A percentile compares a stretch with the other conserved stretches of the same genome.
Evolutionary conservation across 2,888 invertebrate genomes (phyloP).

Genomic region (Calephelis perditalis): DNA sequence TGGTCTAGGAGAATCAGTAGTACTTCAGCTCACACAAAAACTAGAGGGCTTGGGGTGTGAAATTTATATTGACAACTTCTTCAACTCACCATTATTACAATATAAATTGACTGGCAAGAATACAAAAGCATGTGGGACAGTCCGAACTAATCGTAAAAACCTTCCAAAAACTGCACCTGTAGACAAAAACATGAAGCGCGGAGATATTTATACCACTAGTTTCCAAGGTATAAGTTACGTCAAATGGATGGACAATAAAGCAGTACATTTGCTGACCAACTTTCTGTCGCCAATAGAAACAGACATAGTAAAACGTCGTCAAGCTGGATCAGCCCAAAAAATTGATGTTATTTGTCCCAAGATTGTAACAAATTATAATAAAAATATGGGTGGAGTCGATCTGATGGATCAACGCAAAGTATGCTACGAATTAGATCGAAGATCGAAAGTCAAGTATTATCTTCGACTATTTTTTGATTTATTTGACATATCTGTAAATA

Average conservation of each 20-base stretch:
- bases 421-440: conserved; percentile 23
- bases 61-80: too few relatives aligned
- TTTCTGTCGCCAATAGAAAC: conserved; percentile 32
- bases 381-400: conserved; percentile 25
- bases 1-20: conserved; percentile 22
- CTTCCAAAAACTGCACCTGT: too few relatives aligned
- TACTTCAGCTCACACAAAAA: conserved; percentile 16
- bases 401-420: conserved; percentile 29
- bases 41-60: too few relatives aligned
- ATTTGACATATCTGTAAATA: conserved; percentile 18
- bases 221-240: conserved; percentile 26
- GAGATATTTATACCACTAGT: conserved; percentile 18
- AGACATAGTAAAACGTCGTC: conserved; percentile 30
- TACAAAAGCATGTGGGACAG: too few relatives aligned
- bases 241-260: conserved; percentile 37
- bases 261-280: conserved; percentile 36
- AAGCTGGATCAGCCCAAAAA: conserved; percentile 28
- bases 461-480: conserved; percentile 20
- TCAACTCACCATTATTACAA: too few relatives aligned
- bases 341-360: conserved; percentile 30
- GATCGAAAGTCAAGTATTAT: conserved; percentile 26
- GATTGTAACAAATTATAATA: conserved; percentile 32
- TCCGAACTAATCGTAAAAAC: too few relatives aligned
- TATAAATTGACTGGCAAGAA: too few relatives aligned
- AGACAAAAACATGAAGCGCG: neutral